phyloP scores from a whole-genome alignment of 1,140 invertebrate species.

The Ceratina australensis region DNA sequence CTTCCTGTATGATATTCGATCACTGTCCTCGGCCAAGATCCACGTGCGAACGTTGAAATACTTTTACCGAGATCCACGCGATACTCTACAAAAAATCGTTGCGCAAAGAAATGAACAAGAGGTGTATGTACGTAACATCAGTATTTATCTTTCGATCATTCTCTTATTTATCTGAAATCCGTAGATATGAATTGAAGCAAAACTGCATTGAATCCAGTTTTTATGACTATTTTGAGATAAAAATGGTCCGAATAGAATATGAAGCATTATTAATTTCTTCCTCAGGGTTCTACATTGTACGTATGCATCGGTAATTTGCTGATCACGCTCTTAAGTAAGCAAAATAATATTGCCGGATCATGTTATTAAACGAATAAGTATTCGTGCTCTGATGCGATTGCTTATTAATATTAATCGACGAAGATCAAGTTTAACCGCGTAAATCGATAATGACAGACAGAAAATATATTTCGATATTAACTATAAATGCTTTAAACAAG shows the following conservation, averaged over 20 bases:
- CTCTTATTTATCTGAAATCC: too few species aligned
- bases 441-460: background rate
- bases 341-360: conserved; percentile 25
- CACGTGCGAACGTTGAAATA: too few species aligned
- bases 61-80: too few species aligned
- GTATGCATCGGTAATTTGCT: conserved; percentile 5
- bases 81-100: too few species aligned
- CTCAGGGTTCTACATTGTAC: background rate
- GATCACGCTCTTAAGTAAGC: conserved; percentile 17
- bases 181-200: too few species aligned
- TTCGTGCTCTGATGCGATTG: background rate
- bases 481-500: background rate
- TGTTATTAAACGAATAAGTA: conserved; percentile 1
- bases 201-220: too few species aligned
- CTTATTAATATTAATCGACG: conserved; percentile 11
- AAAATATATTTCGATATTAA: background rate
- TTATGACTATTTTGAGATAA: too few species aligned
- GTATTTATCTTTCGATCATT: too few species aligned
- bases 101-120: too few species aligned
- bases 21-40: too few species aligned
- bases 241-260: background rate
- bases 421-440: background rate
- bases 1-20: too few species aligned
- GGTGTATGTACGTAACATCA: too few species aligned
- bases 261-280: background rate